Evolutionary conservation across 1,140 invertebrate species (phyloP).

Genomic region (Paraescarpia echinospica): DNA sequence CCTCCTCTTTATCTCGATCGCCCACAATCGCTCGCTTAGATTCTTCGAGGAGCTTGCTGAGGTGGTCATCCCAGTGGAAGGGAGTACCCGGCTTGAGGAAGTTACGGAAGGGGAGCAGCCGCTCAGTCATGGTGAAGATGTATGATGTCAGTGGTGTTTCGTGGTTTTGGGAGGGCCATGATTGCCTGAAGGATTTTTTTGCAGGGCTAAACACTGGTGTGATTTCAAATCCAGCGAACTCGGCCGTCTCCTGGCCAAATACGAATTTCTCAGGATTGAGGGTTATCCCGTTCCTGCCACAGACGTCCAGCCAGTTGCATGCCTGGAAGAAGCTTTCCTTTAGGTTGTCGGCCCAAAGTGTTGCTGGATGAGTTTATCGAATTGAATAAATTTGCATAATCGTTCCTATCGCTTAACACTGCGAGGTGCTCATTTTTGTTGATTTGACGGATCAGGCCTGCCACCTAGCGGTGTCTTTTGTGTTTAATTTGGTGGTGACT

Average conservation of each 20-base stretch:
- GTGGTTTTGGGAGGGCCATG: conserved; percentile 28
- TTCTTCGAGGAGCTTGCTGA: conserved; percentile 32
- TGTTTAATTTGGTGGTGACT: too few relatives aligned
- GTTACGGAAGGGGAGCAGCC: conserved; percentile 33
- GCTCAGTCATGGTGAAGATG: conserved; percentile 30
- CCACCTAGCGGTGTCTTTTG: too few relatives aligned
- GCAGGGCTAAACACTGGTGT: conserved; percentile 33
- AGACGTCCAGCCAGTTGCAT: conserved; percentile 33
- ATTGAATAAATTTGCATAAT: too few relatives aligned
- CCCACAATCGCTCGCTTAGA: conserved; percentile 32
- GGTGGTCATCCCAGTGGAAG: conserved; percentile 27
- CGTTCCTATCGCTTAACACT: too few relatives aligned
- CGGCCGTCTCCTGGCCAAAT: conserved; percentile 36
- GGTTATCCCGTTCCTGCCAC: conserved; percentile 36
- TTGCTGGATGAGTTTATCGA: too few relatives aligned
- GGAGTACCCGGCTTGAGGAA: neutral
- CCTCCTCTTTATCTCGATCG: conserved; percentile 36
- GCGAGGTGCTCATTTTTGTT: too few relatives aligned
- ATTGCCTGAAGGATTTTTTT: conserved; percentile 27
- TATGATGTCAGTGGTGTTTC: conserved; percentile 39
- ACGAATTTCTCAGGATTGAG: conserved; percentile 41
- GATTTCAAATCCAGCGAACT: conserved; percentile 42
- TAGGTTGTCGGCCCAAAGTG: conserved; percentile 32
- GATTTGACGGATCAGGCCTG: too few relatives aligned
- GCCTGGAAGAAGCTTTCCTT: conserved; percentile 34